A percentile compares a stretch with the other conserved stretches of the same genome.
Evolutionary conservation across 2,797 vertebrate genomes (phyloP).

Genomic region (Alectoris magna): DNA sequence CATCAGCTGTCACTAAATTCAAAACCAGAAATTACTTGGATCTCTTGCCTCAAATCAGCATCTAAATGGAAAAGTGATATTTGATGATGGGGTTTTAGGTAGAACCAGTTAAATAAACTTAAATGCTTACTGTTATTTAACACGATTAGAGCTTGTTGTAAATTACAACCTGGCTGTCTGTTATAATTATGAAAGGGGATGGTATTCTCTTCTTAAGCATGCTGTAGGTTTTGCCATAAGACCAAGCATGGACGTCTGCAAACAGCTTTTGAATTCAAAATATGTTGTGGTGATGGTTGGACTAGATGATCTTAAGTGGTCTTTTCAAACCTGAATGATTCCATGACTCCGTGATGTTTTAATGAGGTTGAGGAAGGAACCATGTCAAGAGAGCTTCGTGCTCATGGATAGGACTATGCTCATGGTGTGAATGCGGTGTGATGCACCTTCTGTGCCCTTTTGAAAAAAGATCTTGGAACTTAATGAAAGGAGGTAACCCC

Average conservation of each 20-base stretch:
- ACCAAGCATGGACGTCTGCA: not conserved
- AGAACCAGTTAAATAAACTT: not conserved
- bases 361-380: not conserved
- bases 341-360: too few species aligned
- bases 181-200: not conserved
- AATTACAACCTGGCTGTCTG: not conserved
- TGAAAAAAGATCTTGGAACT: not conserved
- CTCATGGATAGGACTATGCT: not conserved
- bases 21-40: not conserved
- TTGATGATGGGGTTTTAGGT: not conserved
- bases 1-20: not conserved
- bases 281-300: not conserved
- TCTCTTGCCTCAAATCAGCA: not conserved
- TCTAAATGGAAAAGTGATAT: not conserved
- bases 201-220: not conserved
- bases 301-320: too few species aligned
- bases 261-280: not conserved
- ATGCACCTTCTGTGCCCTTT: not conserved
- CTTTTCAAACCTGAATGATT: too few species aligned
- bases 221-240: not conserved
- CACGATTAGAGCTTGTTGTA: not conserved
- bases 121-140: not conserved
- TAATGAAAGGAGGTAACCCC: conserved; percentile 5
- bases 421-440: not conserved
- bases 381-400: not conserved